Base-by-base conservation (phyloP, 2,113 vertebrate genomes). In the Sinocyclocheilus maitianheensis region DNA sequence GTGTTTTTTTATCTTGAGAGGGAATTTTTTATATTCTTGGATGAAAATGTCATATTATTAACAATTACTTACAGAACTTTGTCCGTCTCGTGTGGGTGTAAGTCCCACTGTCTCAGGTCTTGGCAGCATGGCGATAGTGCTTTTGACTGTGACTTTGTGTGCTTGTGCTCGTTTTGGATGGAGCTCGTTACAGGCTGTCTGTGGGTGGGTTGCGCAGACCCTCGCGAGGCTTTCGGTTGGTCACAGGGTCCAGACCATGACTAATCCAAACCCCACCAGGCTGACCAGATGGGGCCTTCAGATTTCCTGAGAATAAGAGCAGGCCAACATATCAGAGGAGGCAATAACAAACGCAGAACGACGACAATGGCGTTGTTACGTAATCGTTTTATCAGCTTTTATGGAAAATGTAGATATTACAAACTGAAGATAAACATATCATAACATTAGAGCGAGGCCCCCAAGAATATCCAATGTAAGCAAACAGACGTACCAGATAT, bases 151-250 rank as follows among this genome's bases (percentile, higher is more conserved):
- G 30, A 78, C 85, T 81, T 83, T 83, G 77, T 88, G 87, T 85
- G 88, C 83, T 86, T 40, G 26, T n/a, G 43, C 69, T 85, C 67
- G 34, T 84, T 81, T 85, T 87, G 84, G 87, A 86, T 43, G 43
- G 51, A 78, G 67, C 76, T 48, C 1, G 77, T 72, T 81, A 82
- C 91, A 92, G 88, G 94, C 95, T 91, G 93, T 95, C 94, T 94
- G 94, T 95, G 89, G 90, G 91, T 89, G 88, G 91, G 81, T 85
- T 84, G 46, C 34, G 72, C 89, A 83, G 90, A 90, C 78, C 89
- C 87, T 69, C 76, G 46, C 75, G 60, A 89, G 85, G 55, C 87
- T 88, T 69, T 72, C 62, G 81, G 79, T 72, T 88, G 90, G 86
- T 87, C 84, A 87, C 74, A 58, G 76, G 87, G 86, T 83, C 90